These are phyloP conservation scores for Plutella xylostella DNA, from an alignment of 2,888 invertebrate species.

Conservation along the genomic window DNA sequence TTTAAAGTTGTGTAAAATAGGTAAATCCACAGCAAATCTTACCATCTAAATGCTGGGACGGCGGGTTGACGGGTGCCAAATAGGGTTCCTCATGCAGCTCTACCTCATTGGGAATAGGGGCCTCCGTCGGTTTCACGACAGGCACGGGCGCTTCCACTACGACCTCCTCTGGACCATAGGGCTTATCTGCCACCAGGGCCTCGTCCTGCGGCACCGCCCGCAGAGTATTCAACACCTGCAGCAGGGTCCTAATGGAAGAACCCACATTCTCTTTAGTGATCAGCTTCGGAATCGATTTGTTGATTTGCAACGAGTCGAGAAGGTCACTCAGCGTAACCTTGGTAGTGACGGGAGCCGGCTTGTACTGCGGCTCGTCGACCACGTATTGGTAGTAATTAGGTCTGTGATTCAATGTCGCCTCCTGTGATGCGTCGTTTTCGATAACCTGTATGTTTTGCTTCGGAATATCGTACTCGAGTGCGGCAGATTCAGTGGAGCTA, in stretches of 20 bases:
- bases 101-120: conserved; percentile 19
- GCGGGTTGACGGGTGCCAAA: conserved; percentile 42
- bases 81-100: conserved; percentile 46
- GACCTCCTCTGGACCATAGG: conserved; percentile 33
- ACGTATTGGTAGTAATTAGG: conserved; percentile 43
- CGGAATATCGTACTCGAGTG: conserved; percentile 24
- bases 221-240: conserved; percentile 79
- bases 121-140: conserved; percentile 8
- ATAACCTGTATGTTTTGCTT: conserved; percentile 26
- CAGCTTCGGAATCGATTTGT: conserved; percentile 81
- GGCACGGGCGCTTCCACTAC: conserved; percentile 24
- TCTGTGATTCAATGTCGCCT: conserved; percentile 14
- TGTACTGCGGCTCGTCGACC: conserved; percentile 30
- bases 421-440: conserved; percentile 19
- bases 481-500: conserved; percentile 21
- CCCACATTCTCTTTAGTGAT: conserved; percentile 83
- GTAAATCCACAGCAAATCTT: too few species aligned
- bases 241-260: conserved; percentile 80
- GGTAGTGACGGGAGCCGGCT: conserved; percentile 25
- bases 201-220: conserved; percentile 55
- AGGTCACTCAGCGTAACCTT: conserved; percentile 61
- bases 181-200: conserved; percentile 32
- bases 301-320: conserved; percentile 78
- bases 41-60: conserved; percentile 60
- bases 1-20: too few species aligned